Percentiles rank a stretch among this genome's conserved stretches.
Conservation (phyloP, 1,140 invertebrate genomes). For the Choristoneura fumiferana region DNA sequence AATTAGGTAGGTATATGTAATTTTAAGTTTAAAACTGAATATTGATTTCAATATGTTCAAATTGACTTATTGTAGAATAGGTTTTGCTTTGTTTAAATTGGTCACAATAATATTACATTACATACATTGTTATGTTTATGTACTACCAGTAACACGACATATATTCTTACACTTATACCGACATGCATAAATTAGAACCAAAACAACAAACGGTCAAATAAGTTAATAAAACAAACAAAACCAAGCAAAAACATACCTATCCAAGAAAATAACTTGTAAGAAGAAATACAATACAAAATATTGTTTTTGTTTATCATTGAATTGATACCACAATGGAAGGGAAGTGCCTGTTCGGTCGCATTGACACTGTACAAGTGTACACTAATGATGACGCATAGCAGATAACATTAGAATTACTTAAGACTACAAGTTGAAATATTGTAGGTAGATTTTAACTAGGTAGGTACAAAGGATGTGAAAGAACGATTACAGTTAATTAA, state of each 20-base stretch:
- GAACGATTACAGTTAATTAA: no score
- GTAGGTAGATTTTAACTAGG: no score
- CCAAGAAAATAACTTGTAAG: constrained; percentile 19
- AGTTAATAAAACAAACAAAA: constrained; percentile 67
- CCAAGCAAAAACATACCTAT: constrained; percentile 48
- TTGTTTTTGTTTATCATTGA: constrained; percentile 18
- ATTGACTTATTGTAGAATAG: constrained; percentile 41
- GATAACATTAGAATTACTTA: constrained; percentile 9
- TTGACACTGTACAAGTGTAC: constrained; percentile 3
- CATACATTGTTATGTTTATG: constrained; percentile 24
- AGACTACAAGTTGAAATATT: no score
- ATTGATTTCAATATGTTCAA: constrained; percentile 32
- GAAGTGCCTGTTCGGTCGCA: not conserved
- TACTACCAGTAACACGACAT: constrained; percentile 34
- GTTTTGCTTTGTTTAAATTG: constrained; percentile 10
- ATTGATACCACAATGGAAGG: constrained; percentile 6
- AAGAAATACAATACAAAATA: constrained; percentile 45
- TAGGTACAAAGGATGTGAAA: no score
- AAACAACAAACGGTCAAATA: constrained; percentile 56
- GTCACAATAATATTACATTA: constrained; percentile 20
- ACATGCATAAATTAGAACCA: constrained; percentile 57
- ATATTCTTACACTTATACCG: constrained; percentile 39
- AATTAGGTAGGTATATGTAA: not conserved
- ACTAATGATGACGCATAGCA: constrained; percentile 14
- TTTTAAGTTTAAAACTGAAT: not conserved